Evolutionary conservation across 2,888 invertebrate genomes (phyloP).

Genomic region (Sinopyrophorus schimmeli): DNA sequence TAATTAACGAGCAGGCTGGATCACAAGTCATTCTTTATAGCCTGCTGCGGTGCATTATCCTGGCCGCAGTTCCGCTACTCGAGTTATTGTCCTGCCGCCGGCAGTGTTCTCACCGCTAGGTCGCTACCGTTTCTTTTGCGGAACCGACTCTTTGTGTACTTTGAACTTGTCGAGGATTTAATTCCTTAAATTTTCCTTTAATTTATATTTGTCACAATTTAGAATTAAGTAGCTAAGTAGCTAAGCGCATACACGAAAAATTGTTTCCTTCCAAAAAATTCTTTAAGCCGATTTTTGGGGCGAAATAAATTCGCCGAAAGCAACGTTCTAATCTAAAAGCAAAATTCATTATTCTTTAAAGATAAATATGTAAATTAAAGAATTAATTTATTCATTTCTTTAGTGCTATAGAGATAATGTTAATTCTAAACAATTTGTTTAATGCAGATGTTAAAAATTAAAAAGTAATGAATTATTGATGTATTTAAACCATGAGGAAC

Average conservation of each 20-base stretch:
- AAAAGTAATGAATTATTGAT: no score
- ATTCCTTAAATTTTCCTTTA: slow-evolving; percentile 24
- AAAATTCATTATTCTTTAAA: no score
- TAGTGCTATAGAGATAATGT: no score
- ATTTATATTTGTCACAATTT: slow-evolving; percentile 15
- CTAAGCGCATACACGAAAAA: neutral
- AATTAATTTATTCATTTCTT: no score
- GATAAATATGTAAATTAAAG: no score
- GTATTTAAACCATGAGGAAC: no score
- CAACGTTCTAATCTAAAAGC: no score
- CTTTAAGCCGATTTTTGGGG: no score
- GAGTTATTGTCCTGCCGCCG: slow-evolving; percentile 32
- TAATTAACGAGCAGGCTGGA: slow-evolving; percentile 44
- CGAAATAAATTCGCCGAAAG: no score
- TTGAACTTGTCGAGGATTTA: slow-evolving; percentile 25
- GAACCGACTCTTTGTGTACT: slow-evolving; percentile 24
- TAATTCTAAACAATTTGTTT: no score
- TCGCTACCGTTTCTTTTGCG: slow-evolving; percentile 22
- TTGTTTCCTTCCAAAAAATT: no score
- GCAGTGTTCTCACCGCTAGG: slow-evolving; percentile 18
- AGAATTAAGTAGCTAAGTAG: slow-evolving; percentile 11
- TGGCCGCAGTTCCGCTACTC: slow-evolving; percentile 37
- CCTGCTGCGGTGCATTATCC: slow-evolving; percentile 39
- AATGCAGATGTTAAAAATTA: no score
- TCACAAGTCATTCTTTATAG: slow-evolving; percentile 43